Evolutionary conservation across 2,888 invertebrate genomes (phyloP), one percentile per base, ranked within the genome.

Genomic region (Gonocerus acuteangulatus): DNA sequence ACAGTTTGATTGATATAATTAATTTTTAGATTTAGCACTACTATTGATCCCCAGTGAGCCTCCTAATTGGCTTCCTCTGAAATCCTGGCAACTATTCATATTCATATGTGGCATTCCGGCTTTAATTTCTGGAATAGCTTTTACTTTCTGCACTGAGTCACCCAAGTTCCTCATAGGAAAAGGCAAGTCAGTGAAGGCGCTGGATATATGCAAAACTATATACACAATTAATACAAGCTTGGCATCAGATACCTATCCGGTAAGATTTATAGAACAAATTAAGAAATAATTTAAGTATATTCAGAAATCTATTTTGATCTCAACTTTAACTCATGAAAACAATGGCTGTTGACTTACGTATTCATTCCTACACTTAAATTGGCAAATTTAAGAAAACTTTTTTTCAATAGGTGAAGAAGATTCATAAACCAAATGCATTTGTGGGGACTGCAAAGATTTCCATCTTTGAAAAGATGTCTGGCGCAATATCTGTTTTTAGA

Each of bases 161-260:
- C 89, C 89, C 3, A 87, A 87, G 73, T 89, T 86, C 73, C 75
- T 88, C 2, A 83, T 88, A 80, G 80, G 84, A 1, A 77, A 82
- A 48, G 84, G 85, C 1, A 75, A 80, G 47, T 82, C 82, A 64
- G 78, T 81, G 9, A 82, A 85, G 69, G 87, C 87, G 0, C 70
- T 87, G 67, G 69, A 74, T 2, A 78, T 86, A 2, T 82, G 87
- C 67, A 75, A 75, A 64, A 77, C 71, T 66, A 85, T 90, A 21
- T 89, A 84, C 71, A 71, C 75, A 0, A 70, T 80, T 57, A 89
- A 89, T 69, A 83, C 80, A 1, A 82, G 86, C 3, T 77, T 79
- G 60, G 74, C 82, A 0, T 74, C 74, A 48, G 78, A 82, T 1
- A 78, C 77, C 1, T 89, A 80, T 74, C 85, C 88, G 48, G 88